phyloP scores from a whole-genome alignment of 2,888 invertebrate genomes.

The Morinoia aosen region DNA sequence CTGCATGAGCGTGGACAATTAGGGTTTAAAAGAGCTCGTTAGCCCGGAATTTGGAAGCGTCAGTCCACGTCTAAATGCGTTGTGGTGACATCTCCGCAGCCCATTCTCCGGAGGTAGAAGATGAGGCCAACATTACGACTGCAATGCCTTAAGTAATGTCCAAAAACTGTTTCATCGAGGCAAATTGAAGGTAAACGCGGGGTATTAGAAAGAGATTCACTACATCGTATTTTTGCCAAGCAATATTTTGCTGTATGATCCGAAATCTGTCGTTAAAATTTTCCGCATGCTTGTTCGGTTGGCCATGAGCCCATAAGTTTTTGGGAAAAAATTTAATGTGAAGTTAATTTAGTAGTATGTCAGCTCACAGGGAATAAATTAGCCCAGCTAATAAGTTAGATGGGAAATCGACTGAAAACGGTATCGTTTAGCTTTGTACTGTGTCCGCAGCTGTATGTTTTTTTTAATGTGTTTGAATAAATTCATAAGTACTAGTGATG shows the following conservation, averaged over 20 bases:
- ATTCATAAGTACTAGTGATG: too few relatives aligned
- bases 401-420: too few relatives aligned
- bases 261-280: too few relatives aligned
- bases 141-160: neutral
- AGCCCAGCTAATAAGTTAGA: too few relatives aligned
- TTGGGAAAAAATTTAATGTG: too few relatives aligned
- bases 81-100: neutral
- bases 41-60: neutral
- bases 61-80: constrained; percentile 18
- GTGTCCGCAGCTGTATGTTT: too few relatives aligned
- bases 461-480: too few relatives aligned
- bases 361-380: too few relatives aligned
- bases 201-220: neutral
- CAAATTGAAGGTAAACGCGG: neutral
- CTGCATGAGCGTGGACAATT: constrained; percentile 26
- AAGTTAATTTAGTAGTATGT: too few relatives aligned
- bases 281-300: too few relatives aligned
- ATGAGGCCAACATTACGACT: neutral
- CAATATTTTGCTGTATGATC: neutral
- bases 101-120: neutral
- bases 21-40: constrained; percentile 33
- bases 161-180: neutral
- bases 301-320: too few relatives aligned
- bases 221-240: neutral
- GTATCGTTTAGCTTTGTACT: too few relatives aligned